Conservation (phyloP, 2,888 invertebrate genomes). For the Pseudoips prasinana region DNA sequence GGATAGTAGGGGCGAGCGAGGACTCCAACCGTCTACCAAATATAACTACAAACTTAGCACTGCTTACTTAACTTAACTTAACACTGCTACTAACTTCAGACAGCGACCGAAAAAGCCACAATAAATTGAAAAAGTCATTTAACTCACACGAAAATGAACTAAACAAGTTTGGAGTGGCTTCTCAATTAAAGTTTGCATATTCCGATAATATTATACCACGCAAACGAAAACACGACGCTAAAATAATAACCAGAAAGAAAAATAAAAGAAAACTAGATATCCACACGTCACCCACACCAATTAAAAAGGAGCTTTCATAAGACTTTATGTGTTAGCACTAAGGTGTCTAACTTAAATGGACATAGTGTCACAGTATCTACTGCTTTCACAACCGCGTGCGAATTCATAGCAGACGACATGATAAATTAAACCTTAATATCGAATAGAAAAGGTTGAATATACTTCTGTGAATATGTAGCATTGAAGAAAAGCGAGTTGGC, state of each 20-base stretch:
- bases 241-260: constrained; percentile 26
- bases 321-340: constrained; percentile 4
- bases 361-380: constrained; percentile 9
- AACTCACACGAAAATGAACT: no score
- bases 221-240: constrained; percentile 16
- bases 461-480: constrained; percentile 1
- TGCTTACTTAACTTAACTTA: no score
- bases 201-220: constrained; percentile 7
- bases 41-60: no score
- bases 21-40: no score
- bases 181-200: neutral
- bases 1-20: no score
- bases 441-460: constrained; percentile 7
- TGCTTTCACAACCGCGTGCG: constrained; percentile 17
- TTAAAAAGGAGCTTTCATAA: constrained; percentile 15
- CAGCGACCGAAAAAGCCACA: no score
- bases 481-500: constrained; percentile 15
- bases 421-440: constrained; percentile 16
- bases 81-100: no score
- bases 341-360: constrained; percentile 22
- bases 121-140: no score
- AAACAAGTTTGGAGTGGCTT: no score
- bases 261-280: constrained; percentile 21
- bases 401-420: constrained; percentile 7
- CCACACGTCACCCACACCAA: constrained; percentile 8